phyloP scores from a whole-genome alignment of 2,888 invertebrate genomes.

The Harpagoxenus sublaevis region DNA sequence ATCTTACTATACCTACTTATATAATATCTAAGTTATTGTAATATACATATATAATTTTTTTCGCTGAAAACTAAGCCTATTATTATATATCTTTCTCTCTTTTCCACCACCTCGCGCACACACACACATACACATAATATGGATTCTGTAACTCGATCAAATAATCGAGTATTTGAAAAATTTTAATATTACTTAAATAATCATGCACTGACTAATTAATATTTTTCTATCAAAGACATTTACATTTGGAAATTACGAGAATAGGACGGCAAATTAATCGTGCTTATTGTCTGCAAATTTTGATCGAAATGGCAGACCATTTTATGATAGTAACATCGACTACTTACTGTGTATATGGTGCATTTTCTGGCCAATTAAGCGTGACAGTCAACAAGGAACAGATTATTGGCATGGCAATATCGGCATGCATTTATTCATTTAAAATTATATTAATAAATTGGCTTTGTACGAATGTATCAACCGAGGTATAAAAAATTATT shows the following conservation, averaged over 20 bases:
- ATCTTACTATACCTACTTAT: no score
- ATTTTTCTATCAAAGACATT: conserved; percentile 19
- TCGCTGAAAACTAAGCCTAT: no score
- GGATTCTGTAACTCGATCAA: background rate
- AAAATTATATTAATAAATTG: conserved; percentile 26
- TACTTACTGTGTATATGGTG: conserved; percentile 9
- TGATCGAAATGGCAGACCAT: conserved; percentile 24
- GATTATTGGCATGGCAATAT: background rate
- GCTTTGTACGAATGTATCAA: conserved; percentile 6
- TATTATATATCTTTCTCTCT: background rate
- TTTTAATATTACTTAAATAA: conserved; percentile 1
- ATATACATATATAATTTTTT: no score
- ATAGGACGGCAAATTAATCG: conserved; percentile 3
- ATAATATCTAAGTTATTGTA: no score
- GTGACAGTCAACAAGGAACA: background rate
- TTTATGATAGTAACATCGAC: conserved; percentile 15
- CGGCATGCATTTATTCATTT: background rate
- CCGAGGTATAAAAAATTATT: conserved; percentile 27
- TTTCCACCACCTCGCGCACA: no score
- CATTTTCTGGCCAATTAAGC: background rate
- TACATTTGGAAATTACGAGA: conserved; percentile 31
- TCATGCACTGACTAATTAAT: background rate
- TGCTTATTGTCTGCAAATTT: conserved; percentile 24
- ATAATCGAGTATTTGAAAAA: background rate
- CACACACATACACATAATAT: background rate